A percentile compares a stretch with the other conserved stretches of the same genome.
phyloP scores from a whole-genome alignment of 1,140 invertebrate species.

The Philopotamus ludificatus region DNA sequence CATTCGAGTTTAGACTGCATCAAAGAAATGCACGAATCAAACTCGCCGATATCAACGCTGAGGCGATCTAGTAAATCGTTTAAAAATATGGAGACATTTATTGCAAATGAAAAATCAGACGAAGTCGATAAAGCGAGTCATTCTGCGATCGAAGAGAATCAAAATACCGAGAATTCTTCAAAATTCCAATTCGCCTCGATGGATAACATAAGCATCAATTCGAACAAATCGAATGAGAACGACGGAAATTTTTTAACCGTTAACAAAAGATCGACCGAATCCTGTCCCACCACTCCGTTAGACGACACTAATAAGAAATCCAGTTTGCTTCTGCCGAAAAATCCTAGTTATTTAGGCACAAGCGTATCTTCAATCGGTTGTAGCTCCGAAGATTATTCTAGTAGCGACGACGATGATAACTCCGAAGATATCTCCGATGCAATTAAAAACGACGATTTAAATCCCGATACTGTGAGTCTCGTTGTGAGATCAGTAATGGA shows the following conservation, averaged over 20 bases:
- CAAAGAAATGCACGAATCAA: constrained; percentile 57
- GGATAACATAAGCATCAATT: constrained; percentile 33
- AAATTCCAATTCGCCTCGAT: constrained; percentile 32
- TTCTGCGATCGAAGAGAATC: background rate
- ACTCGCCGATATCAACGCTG: constrained; percentile 50
- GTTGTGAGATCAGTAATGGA: constrained; percentile 56
- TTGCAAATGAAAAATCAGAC: constrained; percentile 20
- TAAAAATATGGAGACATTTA: constrained; percentile 43
- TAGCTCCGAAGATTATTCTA: constrained; percentile 52
- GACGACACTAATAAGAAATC: constrained; percentile 47
- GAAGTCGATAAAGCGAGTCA: background rate
- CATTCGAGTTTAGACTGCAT: constrained; percentile 63
- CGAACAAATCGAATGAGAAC: constrained; percentile 26
- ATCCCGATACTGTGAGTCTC: constrained; percentile 57
- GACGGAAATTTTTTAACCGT: constrained; percentile 14
- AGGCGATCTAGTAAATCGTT: constrained; percentile 51
- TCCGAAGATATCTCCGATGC: constrained; percentile 44
- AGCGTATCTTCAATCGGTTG: constrained; percentile 49
- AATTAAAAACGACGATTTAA: constrained; percentile 45
- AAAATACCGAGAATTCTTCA: background rate
- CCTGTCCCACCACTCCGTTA: constrained; percentile 50
- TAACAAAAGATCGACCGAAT: constrained; percentile 45
- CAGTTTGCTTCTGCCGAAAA: constrained; percentile 50
- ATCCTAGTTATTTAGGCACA: constrained; percentile 48
- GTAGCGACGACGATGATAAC: constrained; percentile 54